Evolutionary conservation across 2,113 vertebrate species (phyloP), one percentile per base, ranked within the genome.

Genomic region (Penelope pileata): DNA sequence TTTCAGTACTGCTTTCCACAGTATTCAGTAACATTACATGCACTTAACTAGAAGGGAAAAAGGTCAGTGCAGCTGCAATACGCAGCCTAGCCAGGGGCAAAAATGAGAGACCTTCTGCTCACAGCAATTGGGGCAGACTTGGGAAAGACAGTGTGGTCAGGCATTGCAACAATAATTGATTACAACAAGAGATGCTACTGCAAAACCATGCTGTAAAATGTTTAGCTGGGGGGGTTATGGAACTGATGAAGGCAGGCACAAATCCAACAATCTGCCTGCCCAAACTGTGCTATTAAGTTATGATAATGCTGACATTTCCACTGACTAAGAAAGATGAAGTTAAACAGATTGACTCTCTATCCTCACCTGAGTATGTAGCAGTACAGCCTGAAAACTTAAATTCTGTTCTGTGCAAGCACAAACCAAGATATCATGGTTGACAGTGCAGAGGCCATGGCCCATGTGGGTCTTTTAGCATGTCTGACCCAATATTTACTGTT

Each of bases 231-330:
- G 12, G 84, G 43, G 48, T 73, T 80, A 83, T 2, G 2, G 74
- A 93, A 47, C 42, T 68, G 80, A 69, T 53, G 69, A 86, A 90
- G 40, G 50, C 70, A 91, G 88, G 84, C 69, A 87, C 21, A 23
- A 48, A 74, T 45, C 73, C 87, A 91, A 51, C 70, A 64, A 30
- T n/a, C 50, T 83, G 48, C 64, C 74, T 42, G 48, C 66, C 59
- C 80, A 56, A 88, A 78, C 32, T 48, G 36, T 48, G n/a, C 21
- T 38, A 79, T 59, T 86, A 60, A 60, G 43, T 90, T 88, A 91
- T 54, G 88, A 69, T 73, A 85, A 86, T 51, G 51, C 32, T 92
- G 74, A 77, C 63, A 87, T 86, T 94, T 93, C 47, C 59, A 80
- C 9, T 22, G 22, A 77, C 40, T 43, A 53, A 73, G 59, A 66